Evolutionary conservation across 2,797 vertebrate species (phyloP), one percentile per base, ranked within the genome.

Genomic region (Petrocephalus sullivani): DNA sequence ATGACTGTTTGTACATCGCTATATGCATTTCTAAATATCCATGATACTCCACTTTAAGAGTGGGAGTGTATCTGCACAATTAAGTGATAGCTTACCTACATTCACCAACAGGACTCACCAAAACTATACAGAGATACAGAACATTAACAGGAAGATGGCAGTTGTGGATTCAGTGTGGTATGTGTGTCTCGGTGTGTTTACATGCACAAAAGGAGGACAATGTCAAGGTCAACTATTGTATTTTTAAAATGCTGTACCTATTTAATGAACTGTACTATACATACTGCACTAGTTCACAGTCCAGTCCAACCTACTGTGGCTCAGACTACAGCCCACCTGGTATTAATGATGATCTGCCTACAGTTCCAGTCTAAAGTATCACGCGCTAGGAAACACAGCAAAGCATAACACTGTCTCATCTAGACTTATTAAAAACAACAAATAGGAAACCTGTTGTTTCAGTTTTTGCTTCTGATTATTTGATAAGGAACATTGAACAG

Each of bases 281-380:
- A 88, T 93, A 91, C 91, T 93, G 93, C 93, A 94, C 93, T 94
- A 94, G 92, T 93, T 95, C 92, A 91, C 93, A 92, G 91, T 94
- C 94, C 78, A 85, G 81, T 67, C 87, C 37, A 37, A 10, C 46
- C 60, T 49, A 85, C 33, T 53, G 51, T 51, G 83, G 53, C 60
- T 83, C 60, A 10, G 46, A 67, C 81, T 37, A 37, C 82, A 23
- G 87, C 58, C 41, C 75, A 60, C 41, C 23, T 28, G 41, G 78
- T 84, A 85, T 86, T 60, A 53, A 54, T 53, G 92, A 89, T 86
- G 92, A 89, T 86, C 91, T 90, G 91, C 87, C 93, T 92, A 92
- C 90, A 91, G 94, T 95, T 92, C 91, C 75, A 81, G 41, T 64
- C 49, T 53, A 86, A 86, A 51, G 85, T 19, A 86, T 58, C 86